Percentiles rank a stretch among this genome's conserved stretches.
phyloP scores from a whole-genome alignment of 2,888 invertebrate genomes.

The Drosophila maculinotata region DNA sequence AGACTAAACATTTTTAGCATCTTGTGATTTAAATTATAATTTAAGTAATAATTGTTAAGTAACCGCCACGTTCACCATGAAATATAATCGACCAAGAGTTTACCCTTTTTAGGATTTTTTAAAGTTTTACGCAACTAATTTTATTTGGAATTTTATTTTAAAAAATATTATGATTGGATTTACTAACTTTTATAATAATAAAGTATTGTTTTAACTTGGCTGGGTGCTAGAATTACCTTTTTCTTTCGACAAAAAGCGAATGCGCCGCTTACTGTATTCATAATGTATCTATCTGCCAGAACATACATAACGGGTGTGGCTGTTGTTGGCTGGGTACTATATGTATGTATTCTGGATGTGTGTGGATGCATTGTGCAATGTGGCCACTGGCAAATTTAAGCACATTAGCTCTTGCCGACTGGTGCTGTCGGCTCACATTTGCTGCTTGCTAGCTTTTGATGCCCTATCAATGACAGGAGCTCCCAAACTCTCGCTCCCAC shows the following conservation, averaged over 20 bases:
- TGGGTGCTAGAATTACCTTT: constrained; percentile 1
- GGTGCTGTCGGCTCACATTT: constrained; percentile 60
- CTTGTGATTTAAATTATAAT: too few relatives aligned
- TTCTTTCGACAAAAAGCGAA: constrained; percentile 1
- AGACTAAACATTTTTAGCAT: too few relatives aligned
- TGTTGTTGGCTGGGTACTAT: background rate
- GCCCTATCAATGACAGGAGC: constrained; percentile 58
- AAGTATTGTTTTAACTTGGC: constrained; percentile 3
- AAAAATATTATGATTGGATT: background rate
- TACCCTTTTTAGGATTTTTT: too few relatives aligned
- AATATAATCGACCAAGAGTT: too few relatives aligned
- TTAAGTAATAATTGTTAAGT: too few relatives aligned
- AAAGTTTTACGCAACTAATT: too few relatives aligned
- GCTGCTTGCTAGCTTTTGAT: constrained; percentile 45
- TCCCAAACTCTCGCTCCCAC: constrained; percentile 9
- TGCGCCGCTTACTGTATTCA: constrained; percentile 20
- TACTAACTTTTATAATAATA: constrained; percentile 6
- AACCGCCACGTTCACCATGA: too few relatives aligned
- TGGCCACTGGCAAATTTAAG: constrained; percentile 54
- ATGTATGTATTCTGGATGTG: background rate
- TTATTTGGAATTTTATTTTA: background rate
- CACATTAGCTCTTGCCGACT: constrained; percentile 55
- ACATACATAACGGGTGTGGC: constrained; percentile 6
- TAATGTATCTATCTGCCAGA: constrained; percentile 8
- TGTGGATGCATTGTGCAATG: constrained; percentile 36